Evolutionary conservation across 2,888 invertebrate genomes (phyloP), one percentile per base, ranked within the genome.

Genomic region (Chrysopilus asiliformis): DNA sequence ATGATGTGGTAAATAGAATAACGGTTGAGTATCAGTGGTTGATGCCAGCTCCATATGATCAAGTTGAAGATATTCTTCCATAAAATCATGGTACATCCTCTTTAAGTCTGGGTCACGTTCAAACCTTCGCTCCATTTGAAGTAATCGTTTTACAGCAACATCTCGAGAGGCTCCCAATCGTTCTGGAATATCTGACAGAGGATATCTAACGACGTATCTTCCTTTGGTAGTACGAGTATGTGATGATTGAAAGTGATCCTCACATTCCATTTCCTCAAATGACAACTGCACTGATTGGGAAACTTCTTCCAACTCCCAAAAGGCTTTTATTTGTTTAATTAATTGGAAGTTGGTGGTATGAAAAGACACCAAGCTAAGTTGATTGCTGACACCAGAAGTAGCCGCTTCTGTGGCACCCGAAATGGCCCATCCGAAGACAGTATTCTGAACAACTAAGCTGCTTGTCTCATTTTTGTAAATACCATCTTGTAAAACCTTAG

Each of bases 1-100:
- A 27, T 39, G 39, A 29, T 39, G 34, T 12, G 36, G 36, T 9
- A 42, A 4, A 28, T 35, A 41, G 9, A 29, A 39, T 10, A 19
- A 8, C 10, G 31, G 4, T 4, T 30, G n/a, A 14, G 17, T 30
- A 10, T 15, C 15, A 9, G 15, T 17, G 17, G 31, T 17, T 17
- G n/a, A 4, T 7, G 4, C 10, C n/a, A 19, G 18, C 19, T 9
- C 13, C 31, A 31, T 31, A 13, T 17, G 16, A 6, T 19, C 31
- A 19, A 31, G 10, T 4, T 31, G n/a, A 2, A 31, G 17, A 10
- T 31, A 31, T 31, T 31, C 31, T 8, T 31, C 8, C 4, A 31
- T 31, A 13, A 31, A 31, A 2, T 17, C 16, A n/a, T 2, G 4
- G 19, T 31, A 5, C 19, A 19, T 17, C 2, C 12, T 17, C 2